Percentiles rank a stretch among this genome's conserved stretches.
phyloP scores from a whole-genome alignment of 2,888 invertebrate species.

The Pyrrhosoma nymphula region DNA sequence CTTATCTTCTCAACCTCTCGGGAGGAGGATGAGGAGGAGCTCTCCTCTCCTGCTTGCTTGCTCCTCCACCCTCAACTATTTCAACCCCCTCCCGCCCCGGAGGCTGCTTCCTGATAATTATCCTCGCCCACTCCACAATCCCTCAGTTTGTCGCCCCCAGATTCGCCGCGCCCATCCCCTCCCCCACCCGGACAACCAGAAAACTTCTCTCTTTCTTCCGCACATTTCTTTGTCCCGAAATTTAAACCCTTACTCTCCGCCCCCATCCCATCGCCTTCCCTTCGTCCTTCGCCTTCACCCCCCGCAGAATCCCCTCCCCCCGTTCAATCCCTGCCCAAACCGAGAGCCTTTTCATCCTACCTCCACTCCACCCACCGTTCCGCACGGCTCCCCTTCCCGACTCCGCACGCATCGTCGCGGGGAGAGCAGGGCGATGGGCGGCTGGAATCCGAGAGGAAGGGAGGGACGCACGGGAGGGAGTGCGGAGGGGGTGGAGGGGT shows the following conservation, averaged over 20 bases:
- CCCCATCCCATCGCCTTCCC: background rate
- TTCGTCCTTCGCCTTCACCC: background rate
- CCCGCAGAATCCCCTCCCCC: background rate
- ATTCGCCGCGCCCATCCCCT: background rate
- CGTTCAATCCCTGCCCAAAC: background rate
- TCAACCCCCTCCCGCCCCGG: background rate
- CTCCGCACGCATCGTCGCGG: background rate
- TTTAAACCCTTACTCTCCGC: background rate
- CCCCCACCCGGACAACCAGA: background rate
- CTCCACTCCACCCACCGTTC: background rate
- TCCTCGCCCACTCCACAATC: background rate
- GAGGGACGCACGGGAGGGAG: background rate
- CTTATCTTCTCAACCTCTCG: slow-evolving; percentile 16
- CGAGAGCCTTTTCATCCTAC: background rate
- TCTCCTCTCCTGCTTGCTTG: background rate
- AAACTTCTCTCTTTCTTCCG: background rate
- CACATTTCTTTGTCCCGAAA: background rate
- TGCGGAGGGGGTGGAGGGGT: background rate
- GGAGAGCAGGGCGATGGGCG: background rate
- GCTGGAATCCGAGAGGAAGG: background rate
- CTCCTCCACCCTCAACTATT: slow-evolving; percentile 4
- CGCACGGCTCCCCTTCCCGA: background rate
- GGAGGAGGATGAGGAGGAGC: background rate
- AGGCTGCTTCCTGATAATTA: slow-evolving; percentile 38
- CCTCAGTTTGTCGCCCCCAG: background rate